Conservation (phyloP, 2,888 invertebrate genomes). For the Sarcophaga caerulescens region DNA sequence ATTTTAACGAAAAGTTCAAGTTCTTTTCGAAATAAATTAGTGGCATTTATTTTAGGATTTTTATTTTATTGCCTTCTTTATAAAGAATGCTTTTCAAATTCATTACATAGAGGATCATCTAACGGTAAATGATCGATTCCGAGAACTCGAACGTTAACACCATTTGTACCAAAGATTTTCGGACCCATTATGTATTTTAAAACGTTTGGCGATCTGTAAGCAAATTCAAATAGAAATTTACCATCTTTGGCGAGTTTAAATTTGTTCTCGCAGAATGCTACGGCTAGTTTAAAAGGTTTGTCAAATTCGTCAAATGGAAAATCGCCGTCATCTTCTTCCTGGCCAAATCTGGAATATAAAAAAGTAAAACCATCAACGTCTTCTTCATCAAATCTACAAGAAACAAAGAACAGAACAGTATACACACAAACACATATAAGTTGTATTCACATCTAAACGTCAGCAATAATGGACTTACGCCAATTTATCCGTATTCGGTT, state of each 20-base stretch:
- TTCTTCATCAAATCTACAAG: constrained; percentile 43
- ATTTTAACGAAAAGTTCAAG: too few relatives aligned
- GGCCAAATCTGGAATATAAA: constrained; percentile 54
- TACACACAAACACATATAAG: neutral
- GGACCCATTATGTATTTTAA: constrained; percentile 41
- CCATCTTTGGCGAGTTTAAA: constrained; percentile 62
- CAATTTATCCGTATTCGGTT: constrained; percentile 35
- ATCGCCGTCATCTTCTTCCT: constrained; percentile 4
- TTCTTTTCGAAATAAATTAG: too few relatives aligned
- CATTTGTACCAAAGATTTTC: constrained; percentile 60
- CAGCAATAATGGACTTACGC: constrained; percentile 30
- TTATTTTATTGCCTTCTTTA: neutral
- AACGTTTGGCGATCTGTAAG: constrained; percentile 44
- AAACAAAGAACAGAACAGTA: neutral
- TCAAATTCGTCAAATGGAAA: constrained; percentile 54
- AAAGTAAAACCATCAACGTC: constrained; percentile 51
- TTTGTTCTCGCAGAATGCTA: constrained; percentile 40
- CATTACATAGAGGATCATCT: constrained; percentile 21
- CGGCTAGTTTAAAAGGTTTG: constrained; percentile 51
- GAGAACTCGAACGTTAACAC: constrained; percentile 36
- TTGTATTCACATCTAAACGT: neutral
- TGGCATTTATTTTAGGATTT: too few relatives aligned
- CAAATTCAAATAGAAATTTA: constrained; percentile 26
- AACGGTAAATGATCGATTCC: constrained; percentile 41
- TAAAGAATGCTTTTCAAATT: constrained; percentile 39